Evolutionary conservation across 2,113 vertebrate species (phyloP).

Genomic region (Delphinus delphis): DNA sequence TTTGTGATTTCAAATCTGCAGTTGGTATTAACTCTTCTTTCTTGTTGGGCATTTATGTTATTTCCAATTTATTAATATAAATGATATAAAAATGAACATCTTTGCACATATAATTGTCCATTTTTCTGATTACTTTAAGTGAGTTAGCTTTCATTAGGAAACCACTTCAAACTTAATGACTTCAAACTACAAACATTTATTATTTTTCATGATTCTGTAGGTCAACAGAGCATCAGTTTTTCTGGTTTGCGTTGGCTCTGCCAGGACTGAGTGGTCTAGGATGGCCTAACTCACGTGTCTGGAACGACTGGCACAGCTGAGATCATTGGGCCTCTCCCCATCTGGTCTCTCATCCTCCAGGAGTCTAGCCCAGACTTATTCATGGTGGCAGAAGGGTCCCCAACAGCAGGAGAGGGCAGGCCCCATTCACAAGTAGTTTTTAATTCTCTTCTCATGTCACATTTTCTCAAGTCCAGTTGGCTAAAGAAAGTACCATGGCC

Average conservation of each 20-base stretch:
- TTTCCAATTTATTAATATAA: not conserved
- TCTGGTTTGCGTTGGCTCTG: not conserved
- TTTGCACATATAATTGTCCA: not conserved
- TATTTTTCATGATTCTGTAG: not conserved
- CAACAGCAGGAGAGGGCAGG: not conserved
- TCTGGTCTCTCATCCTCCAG: not conserved
- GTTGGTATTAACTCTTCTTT: not conserved
- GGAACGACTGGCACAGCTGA: not conserved
- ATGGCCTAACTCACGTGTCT: not conserved
- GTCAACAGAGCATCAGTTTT: not conserved
- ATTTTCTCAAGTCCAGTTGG: not conserved
- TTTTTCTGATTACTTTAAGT: conserved; percentile 17
- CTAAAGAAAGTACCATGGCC: not conserved
- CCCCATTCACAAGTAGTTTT: not conserved
- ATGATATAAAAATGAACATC: not conserved
- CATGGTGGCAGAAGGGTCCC: not conserved
- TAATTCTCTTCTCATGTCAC: not conserved
- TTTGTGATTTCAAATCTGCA: not conserved
- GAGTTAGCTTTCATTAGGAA: conserved; percentile 14
- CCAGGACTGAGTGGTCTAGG: not conserved
- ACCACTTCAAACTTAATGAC: not conserved
- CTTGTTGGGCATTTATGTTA: not conserved
- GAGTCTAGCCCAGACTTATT: not conserved
- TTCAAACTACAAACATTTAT: not conserved
- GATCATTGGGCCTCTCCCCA: not conserved